Evolutionary conservation across 1,140 invertebrate species (phyloP), one percentile per base, ranked within the genome.

Genomic region (Nylanderia fulva): DNA sequence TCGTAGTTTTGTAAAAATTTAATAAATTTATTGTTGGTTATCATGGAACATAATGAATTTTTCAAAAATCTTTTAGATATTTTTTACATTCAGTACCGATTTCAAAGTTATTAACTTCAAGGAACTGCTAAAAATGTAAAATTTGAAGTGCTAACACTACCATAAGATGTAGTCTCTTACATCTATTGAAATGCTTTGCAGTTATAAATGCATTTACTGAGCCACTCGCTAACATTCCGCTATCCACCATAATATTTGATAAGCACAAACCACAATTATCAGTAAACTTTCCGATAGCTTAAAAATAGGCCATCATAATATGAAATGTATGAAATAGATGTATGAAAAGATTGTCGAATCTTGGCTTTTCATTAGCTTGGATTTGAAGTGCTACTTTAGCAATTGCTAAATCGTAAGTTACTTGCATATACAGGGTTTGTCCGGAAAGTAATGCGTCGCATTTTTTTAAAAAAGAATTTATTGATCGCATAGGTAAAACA

Each of bases 291-390:
- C 92, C 94, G 21, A 93, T 48, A 8, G 91, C 90, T 88, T 92
- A 91, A 76, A 94, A 94, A 85, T 86, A 94, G 27, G 93, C 86
- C 89, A 94, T 89, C 89, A 91, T 89, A 18, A 93, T 90, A 72
- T 94, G 93, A 64, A 94, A 94, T 7, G 87, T 42, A 27, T 93
- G 93, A 9, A n/a, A n/a, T n/a, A 93, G 68, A 61, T 92, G 92
- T 60, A 94, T 94, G 77, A 94, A 94, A 13, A 92, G 11, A 42
- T 91, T 89, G 52, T 94, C 69, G 88, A 91, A 94, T 61, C 8
- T 66, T 3, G 91, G 86, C 15, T 77, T 75, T 91, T 94, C 91
- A 8, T 60, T 64, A 27, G 8, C 2, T 56, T 84, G 68, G 0
- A 84, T 39, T 39, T 84, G 68, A 9, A 52, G 9, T 0, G 69